Conservation (phyloP, 1,140 invertebrate species). For the Orchesella cincta region DNA sequence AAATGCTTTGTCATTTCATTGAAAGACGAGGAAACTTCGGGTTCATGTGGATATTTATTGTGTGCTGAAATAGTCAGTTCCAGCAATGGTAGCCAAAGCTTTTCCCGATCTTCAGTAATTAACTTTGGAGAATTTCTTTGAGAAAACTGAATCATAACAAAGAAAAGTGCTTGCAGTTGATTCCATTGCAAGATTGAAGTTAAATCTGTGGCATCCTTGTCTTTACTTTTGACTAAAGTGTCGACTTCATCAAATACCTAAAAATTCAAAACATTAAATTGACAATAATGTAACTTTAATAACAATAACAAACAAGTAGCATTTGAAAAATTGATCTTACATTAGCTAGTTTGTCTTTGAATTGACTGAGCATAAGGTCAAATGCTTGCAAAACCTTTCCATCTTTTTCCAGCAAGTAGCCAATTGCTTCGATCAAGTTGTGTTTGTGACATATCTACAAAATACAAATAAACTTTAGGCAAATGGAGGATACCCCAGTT, state of each 20-base stretch:
- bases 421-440: constrained; percentile 59
- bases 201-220: constrained; percentile 25
- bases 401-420: constrained; percentile 62
- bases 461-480: constrained; percentile 13
- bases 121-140: constrained; percentile 60
- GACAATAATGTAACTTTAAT: background rate
- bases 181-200: constrained; percentile 47
- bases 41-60: constrained; percentile 55
- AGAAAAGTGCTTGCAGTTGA: constrained; percentile 55
- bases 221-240: constrained; percentile 39
- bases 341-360: constrained; percentile 45
- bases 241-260: constrained; percentile 52
- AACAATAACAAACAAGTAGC: background rate
- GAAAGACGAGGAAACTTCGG: constrained; percentile 50
- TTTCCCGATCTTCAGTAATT: constrained; percentile 56
- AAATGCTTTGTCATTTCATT: constrained; percentile 61
- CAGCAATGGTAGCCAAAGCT: constrained; percentile 62
- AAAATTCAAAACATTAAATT: background rate
- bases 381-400: constrained; percentile 62
- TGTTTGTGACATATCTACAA: constrained; percentile 55
- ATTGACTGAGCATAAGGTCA: constrained; percentile 52
- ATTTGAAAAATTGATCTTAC: constrained; percentile 29
- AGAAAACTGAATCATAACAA: constrained; percentile 59
- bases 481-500: background rate
- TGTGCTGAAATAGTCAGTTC: constrained; percentile 61